Conservation (phyloP, 2,797 vertebrate genomes). For the Gallinago stenura region DNA sequence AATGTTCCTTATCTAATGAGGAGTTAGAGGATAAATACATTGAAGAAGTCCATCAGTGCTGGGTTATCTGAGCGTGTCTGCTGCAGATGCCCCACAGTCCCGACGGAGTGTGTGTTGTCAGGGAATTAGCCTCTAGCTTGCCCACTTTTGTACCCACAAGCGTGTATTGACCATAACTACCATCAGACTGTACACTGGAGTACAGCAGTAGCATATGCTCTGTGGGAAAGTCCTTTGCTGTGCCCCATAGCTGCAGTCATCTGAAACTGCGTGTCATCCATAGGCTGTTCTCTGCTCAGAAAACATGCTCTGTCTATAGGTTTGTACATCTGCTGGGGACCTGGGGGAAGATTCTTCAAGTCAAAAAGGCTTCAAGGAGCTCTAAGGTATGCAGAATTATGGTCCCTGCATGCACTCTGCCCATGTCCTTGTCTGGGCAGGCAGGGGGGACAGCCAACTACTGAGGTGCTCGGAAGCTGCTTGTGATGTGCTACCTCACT, state of each 20-base stretch:
- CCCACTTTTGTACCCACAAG: neutral
- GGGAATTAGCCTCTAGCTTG: neutral
- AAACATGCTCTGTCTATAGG: neutral
- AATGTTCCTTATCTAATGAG: slow-evolving; percentile 25
- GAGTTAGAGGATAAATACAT: neutral
- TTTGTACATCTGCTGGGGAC: neutral
- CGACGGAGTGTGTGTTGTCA: fast-evolving
- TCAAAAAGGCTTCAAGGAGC: neutral
- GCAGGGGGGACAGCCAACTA: neutral
- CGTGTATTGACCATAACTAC: neutral
- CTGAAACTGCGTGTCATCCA: neutral
- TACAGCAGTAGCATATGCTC: neutral
- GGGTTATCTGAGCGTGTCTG: neutral
- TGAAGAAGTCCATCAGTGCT: slow-evolving; percentile 18
- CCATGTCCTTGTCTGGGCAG: neutral
- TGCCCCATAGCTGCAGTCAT: neutral
- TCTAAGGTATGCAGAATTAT: neutral
- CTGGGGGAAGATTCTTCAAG: neutral
- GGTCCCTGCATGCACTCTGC: neutral
- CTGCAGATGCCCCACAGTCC: slow-evolving; percentile 4
- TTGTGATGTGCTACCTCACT: neutral
- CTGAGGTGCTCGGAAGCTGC: neutral
- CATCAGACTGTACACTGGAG: no score
- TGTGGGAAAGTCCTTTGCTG: neutral
- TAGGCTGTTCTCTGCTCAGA: neutral